phyloP scores from a whole-genome alignment of 2,888 invertebrate species.

The Philaethria dido region DNA sequence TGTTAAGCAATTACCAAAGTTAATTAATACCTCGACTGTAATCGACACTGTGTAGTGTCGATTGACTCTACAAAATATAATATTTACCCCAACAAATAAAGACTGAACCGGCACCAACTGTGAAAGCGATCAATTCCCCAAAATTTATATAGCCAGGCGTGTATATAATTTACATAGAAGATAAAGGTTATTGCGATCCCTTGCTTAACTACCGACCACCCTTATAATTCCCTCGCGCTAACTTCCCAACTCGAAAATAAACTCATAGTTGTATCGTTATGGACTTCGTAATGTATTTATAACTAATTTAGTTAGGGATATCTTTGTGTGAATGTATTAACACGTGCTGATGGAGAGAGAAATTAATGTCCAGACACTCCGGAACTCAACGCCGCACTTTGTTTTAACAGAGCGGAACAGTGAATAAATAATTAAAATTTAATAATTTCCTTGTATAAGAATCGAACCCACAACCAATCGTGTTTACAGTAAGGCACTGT shows the following conservation, averaged over 20 bases:
- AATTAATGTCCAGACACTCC: no score
- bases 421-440: no score
- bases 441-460: no score
- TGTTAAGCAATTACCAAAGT: no score
- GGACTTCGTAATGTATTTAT: constrained; percentile 2
- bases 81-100: not conserved
- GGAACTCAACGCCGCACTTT: no score
- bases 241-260: constrained; percentile 19
- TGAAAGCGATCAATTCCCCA: not conserved
- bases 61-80: no score
- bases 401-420: no score
- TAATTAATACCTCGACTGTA: no score
- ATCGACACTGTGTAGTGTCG: no score
- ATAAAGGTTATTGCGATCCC: constrained; percentile 26
- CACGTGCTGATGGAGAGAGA: no score
- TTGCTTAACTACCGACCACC: constrained; percentile 15
- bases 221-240: constrained; percentile 25
- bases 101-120: not conserved
- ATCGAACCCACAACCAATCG: no score
- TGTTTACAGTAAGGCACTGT: no score
- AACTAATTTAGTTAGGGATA: not conserved
- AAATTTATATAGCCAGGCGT: not conserved
- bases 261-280: constrained; percentile 9
- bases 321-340: not conserved
- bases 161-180: constrained; percentile 20